Evolutionary conservation across 2,888 invertebrate species (phyloP).

Genomic region (Penaeus monodon): DNA sequence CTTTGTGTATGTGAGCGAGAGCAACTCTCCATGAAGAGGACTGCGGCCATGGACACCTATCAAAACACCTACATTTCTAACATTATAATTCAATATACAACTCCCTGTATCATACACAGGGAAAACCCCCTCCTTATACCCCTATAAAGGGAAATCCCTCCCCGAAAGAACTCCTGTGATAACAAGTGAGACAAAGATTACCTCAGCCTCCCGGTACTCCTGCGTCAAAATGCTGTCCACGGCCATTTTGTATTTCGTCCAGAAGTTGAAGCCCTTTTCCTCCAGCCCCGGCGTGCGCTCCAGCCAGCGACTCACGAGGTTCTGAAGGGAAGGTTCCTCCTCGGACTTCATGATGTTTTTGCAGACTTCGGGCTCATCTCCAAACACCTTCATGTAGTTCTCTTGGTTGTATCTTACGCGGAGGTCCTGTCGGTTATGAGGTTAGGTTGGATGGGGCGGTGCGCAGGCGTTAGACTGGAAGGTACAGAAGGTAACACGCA

Average conservation of each 20-base stretch:
- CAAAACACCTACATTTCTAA: no score
- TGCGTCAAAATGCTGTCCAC: constrained; percentile 61
- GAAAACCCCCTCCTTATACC: background rate
- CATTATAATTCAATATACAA: no score
- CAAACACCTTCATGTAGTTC: constrained; percentile 86
- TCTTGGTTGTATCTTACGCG: constrained; percentile 94
- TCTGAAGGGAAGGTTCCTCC: constrained; percentile 85
- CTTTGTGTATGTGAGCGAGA: no score
- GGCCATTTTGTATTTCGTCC: constrained; percentile 72
- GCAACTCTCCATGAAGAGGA: no score
- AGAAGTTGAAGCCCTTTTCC: constrained; percentile 88
- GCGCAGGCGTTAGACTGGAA: background rate
- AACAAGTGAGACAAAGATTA: background rate
- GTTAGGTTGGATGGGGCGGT: background rate
- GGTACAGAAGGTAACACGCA: background rate
- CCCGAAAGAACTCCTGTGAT: no score
- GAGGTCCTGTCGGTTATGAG: constrained; percentile 76
- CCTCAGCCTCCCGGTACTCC: constrained; percentile 55
- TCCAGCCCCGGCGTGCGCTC: constrained; percentile 94
- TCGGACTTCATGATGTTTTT: constrained; percentile 79
- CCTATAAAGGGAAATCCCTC: background rate
- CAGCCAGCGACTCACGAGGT: constrained; percentile 89
- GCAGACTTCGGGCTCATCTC: constrained; percentile 78
- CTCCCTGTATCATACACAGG: no score
- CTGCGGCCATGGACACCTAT: no score